Evolutionary conservation across 2,797 vertebrate species (phyloP), one percentile per base, ranked within the genome.

Genomic region (Hydrophis major): DNA sequence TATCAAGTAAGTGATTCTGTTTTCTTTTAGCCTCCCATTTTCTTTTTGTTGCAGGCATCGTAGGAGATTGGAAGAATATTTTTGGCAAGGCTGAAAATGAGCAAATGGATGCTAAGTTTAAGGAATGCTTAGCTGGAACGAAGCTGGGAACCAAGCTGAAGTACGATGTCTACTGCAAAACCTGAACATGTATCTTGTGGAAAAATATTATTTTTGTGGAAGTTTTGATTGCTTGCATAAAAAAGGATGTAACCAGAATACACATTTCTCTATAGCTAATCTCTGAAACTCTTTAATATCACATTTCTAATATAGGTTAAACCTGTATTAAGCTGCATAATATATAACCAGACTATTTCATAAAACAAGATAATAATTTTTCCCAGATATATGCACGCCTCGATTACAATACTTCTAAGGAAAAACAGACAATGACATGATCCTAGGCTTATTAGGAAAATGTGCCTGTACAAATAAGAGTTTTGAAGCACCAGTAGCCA

Each of bases 61-160:
- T 98, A 89, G 98, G 98, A 89, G 98, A 98, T 93, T 98, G 98
- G 98, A 98, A 97, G 95, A 98, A 94, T 89, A 93, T 98, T 95
- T 98, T 98, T 20, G 95, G 86, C 83, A 96, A 97, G 91, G 96
- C 97, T 90, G 98, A 98, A 95, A 98, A 96, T 90, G 78, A 91
- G 92, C 96, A 98, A 97, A 97, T 98, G 97, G 97, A 98, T 92
- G 94, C 96, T 60, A 97, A 97, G 95, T 98, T 98, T 96, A 93
- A 91, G 63, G 93, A 93, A 13, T 96, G 93, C 74, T 97, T 98
- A 95, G 96, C 95, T 83, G 97, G 97, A 96, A 98, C 98, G 53
- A 96, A 96, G 16, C 93, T 98, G 22, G 97, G 97, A 95, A 90
- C 69, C 0, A 97, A 97, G 78, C 90, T 98, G 92, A 97, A 98